Percentiles rank a stretch among this genome's conserved stretches.
Evolutionary conservation across 2,797 vertebrate species (phyloP).

Genomic region (Galagoides demidoff): DNA sequence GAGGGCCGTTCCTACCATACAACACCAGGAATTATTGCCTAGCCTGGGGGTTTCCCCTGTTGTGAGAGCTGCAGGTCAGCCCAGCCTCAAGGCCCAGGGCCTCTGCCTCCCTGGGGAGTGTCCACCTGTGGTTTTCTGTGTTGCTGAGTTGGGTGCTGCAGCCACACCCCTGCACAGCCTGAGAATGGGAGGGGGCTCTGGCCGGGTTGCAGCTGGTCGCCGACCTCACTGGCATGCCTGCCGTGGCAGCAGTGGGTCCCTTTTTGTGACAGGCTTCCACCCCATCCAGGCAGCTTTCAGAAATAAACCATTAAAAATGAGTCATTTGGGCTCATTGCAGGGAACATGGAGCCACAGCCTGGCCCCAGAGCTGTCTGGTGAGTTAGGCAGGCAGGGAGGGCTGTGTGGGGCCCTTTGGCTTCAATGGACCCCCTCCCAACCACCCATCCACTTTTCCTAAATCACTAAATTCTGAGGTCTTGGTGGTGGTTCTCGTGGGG

Average conservation of each 20-base stretch:
- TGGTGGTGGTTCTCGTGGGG: accelerated
- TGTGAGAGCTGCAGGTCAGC: background rate
- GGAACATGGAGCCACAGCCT: background rate
- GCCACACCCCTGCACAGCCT: background rate
- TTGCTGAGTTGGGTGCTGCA: too few species aligned
- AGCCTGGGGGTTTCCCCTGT: background rate
- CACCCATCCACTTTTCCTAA: accelerated
- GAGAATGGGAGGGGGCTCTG: background rate
- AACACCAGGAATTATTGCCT: background rate
- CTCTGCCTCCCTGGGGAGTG: background rate
- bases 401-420: accelerated
- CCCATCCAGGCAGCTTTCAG: background rate
- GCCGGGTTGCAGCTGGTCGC: too few species aligned
- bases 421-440: too few species aligned
- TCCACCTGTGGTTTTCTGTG: background rate
- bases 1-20: background rate
- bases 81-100: background rate
- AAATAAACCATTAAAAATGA: background rate
- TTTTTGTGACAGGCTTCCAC: accelerated
- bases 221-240: accelerated
- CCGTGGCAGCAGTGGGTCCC: background rate
- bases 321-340: background rate
- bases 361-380: background rate
- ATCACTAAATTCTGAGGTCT: background rate
- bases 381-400: background rate